Evolutionary conservation across 2,797 vertebrate genomes (phyloP), one percentile per base, ranked within the genome.

Genomic region (Oryzias sinensis): DNA sequence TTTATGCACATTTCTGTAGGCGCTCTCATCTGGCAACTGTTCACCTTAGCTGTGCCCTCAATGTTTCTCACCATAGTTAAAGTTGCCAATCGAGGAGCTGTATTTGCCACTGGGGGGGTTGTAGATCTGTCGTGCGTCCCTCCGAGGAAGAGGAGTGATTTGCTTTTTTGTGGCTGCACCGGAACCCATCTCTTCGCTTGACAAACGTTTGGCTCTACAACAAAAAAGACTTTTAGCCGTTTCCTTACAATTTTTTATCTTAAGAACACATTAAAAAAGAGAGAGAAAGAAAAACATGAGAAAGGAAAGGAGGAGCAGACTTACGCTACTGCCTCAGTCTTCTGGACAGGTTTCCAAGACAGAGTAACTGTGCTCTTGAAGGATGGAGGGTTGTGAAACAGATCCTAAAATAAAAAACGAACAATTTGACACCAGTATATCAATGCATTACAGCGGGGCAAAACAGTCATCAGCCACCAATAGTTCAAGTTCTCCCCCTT

Each of bases 311-410:
- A 29, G 20, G 22, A 18, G 43, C 1, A 15, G 53, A 90, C 94
- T 90, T 85, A 98, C 96, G 92, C 94, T 56, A 86, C 93, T 48
- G 91, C 89, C 67, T 98, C 97, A 1, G 93, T 58, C 75, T 94
- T 99, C 87, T 99, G 97, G 56, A 99, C 95, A 0, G 97, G 97
- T 77, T 98, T 99, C 97, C 97, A 99, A 62, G 97, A 99, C 65
- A 99, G 90, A 1, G 96, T 98, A 57, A 99, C 92, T 49, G 95
- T 94, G 89, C 97, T 99, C 90, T 99, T 99, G 56, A 96, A 99
- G 46, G 97, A 99, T 45, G 97, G 97, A 78, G 97, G 97, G 87
- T 98, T 99, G 87, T 99, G 97, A 84, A 99, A 99, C 43, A 99
- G 93, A 90, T 99, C 97, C 97, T 99, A 25, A 2, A 61, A 59